Evolutionary conservation across 2,888 invertebrate species (phyloP).

Genomic region (Drosophila anceps): DNA sequence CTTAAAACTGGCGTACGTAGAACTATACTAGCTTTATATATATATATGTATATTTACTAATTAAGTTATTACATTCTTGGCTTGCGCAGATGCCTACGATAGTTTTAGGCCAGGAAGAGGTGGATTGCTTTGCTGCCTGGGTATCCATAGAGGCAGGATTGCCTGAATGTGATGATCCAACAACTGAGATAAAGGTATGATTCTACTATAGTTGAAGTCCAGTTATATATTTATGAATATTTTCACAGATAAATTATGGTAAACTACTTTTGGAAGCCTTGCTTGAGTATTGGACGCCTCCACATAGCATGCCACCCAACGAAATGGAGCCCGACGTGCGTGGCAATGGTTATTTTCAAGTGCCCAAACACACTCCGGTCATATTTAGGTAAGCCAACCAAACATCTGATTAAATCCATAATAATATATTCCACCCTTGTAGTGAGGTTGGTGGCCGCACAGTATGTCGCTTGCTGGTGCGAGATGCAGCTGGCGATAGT

Average conservation of each 20-base stretch:
- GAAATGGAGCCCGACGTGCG: constrained; percentile 90
- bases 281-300: constrained; percentile 96
- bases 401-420: background rate
- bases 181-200: constrained; percentile 84
- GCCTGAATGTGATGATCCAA: constrained; percentile 87
- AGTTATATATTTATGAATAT: background rate
- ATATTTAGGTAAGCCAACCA: constrained; percentile 90
- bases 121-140: constrained; percentile 99
- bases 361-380: constrained; percentile 97
- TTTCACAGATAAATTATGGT: constrained; percentile 94
- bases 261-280: constrained; percentile 96
- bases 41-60: background rate
- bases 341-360: constrained; percentile 93
- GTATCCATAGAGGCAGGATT: constrained; percentile 98
- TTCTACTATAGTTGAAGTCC: no score
- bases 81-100: constrained; percentile 94
- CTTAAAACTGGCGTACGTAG: constrained; percentile 96
- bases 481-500: constrained; percentile 96
- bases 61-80: background rate
- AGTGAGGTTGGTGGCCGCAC: constrained; percentile 98
- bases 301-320: constrained; percentile 88
- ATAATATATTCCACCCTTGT: constrained; percentile 40
- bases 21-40: background rate
- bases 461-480: constrained; percentile 93
- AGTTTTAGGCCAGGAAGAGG: constrained; percentile 98